Percentiles rank a stretch among this genome's conserved stretches.
phyloP scores from a whole-genome alignment of 2,113 vertebrate genomes.

The Tychaedon coryphoeus region DNA sequence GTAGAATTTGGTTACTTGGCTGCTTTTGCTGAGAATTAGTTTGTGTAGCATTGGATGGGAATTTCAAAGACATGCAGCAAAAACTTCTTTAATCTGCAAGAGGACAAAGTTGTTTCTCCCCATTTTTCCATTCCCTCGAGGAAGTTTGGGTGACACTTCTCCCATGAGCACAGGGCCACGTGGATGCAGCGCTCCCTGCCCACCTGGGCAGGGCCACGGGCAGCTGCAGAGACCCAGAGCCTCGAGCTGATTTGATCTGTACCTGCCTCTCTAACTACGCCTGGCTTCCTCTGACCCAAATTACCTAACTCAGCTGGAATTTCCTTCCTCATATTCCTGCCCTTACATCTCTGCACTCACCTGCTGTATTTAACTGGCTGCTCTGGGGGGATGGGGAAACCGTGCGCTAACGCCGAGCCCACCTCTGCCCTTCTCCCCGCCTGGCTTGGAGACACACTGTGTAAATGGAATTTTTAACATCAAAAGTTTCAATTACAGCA shows the following conservation, averaged over 20 bases:
- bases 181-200: neutral
- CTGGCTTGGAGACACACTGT: conserved; percentile 28
- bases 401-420: neutral
- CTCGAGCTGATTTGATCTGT: conserved; percentile 19
- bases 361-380: conserved; percentile 41
- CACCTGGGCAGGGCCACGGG: neutral
- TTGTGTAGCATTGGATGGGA: neutral
- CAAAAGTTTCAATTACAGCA: conserved; percentile 56
- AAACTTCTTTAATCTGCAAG: neutral
- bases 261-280: conserved; percentile 19
- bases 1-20: neutral
- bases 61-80: neutral
- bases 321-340: conserved; percentile 64
- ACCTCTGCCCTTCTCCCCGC: neutral
- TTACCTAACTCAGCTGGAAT: conserved; percentile 62
- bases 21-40: neutral
- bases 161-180: fast-evolving
- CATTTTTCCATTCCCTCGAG: neutral
- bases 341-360: conserved; percentile 38
- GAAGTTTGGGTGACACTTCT: neutral
- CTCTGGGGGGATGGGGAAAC: neutral
- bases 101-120: neutral
- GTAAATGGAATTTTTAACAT: conserved; percentile 51
- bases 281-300: conserved; percentile 60
- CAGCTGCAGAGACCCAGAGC: neutral